Conservation (phyloP, 2,113 vertebrate species). For the Coregonus clupeaformis region DNA sequence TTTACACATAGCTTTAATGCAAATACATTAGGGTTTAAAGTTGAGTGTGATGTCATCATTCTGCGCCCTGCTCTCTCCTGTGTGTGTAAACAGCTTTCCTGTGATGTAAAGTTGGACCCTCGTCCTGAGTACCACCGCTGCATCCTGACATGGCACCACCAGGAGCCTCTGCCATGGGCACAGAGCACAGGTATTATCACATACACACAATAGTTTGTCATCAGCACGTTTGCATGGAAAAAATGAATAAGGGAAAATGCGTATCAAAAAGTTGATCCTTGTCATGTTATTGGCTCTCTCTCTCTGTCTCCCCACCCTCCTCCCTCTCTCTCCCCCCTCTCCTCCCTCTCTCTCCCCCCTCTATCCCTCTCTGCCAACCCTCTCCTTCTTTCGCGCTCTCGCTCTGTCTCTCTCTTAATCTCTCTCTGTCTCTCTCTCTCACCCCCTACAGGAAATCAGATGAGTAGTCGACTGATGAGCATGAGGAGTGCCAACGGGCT, state of each 20-base stretch:
- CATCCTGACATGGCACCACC: slow-evolving; percentile 99
- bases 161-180: slow-evolving; percentile 98
- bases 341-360: not conserved
- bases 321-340: too few species aligned
- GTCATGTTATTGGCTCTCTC: too few species aligned
- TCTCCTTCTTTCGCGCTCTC: not conserved
- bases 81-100: slow-evolving; percentile 83
- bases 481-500: slow-evolving; percentile 99
- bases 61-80: not conserved
- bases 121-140: slow-evolving; percentile 98
- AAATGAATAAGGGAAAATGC: too few species aligned
- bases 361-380: not conserved
- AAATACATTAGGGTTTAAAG: not conserved
- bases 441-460: slow-evolving; percentile 88
- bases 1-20: not conserved
- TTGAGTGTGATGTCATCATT: slow-evolving; percentile 6
- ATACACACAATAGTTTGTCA: too few species aligned
- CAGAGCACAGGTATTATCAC: slow-evolving; percentile 90
- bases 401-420: not conserved
- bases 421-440: not conserved
- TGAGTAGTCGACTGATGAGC: slow-evolving; percentile 98
- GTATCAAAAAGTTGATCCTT: too few species aligned
- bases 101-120: slow-evolving; percentile 97
- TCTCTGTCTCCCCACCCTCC: not conserved
- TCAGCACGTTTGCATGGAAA: too few species aligned